Conservation (phyloP, 1,140 invertebrate genomes). For the Hydropsyche tenuis region DNA sequence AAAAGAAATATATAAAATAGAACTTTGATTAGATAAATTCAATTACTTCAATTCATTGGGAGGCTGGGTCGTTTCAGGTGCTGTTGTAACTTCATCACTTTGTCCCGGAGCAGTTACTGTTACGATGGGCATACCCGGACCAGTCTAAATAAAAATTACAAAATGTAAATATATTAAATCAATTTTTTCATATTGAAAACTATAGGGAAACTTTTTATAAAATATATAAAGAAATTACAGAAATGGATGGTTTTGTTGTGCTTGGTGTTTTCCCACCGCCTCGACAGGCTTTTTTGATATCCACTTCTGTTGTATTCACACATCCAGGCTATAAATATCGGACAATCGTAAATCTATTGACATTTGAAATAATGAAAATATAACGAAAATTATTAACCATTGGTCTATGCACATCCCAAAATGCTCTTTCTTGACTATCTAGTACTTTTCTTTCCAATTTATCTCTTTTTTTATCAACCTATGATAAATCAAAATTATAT, state of each 20-base stretch:
- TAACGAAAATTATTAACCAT: conserved; percentile 65
- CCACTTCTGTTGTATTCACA: conserved; percentile 98
- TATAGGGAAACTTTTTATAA: too few species aligned
- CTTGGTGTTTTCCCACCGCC: conserved; percentile 51
- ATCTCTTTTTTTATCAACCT: conserved; percentile 98
- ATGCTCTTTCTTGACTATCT: conserved; percentile 98
- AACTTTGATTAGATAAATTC: not conserved
- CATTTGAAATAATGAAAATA: conserved; percentile 2
- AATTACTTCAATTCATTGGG: conserved; percentile 44
- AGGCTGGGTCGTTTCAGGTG: conserved; percentile 44
- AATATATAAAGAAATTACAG: conserved; percentile 12
- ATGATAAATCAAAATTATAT: not conserved
- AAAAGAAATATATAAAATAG: not conserved
- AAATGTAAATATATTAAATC: conserved; percentile 2
- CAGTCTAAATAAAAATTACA: conserved; percentile 18
- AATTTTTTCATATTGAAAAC: too few species aligned
- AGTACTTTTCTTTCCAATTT: conserved; percentile 97
- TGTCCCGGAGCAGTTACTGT: conserved; percentile 47
- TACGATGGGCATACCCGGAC: conserved; percentile 47
- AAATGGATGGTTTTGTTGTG: conserved; percentile 15
- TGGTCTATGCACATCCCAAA: conserved; percentile 99
- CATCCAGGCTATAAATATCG: conserved; percentile 95
- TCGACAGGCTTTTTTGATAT: conserved; percentile 95
- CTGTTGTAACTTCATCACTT: conserved; percentile 45
- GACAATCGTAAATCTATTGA: conserved; percentile 44